Percentiles rank a stretch among this genome's conserved stretches.
Evolutionary conservation across 2,113 vertebrate genomes (phyloP).

Genomic region (Oryzias woworae): DNA sequence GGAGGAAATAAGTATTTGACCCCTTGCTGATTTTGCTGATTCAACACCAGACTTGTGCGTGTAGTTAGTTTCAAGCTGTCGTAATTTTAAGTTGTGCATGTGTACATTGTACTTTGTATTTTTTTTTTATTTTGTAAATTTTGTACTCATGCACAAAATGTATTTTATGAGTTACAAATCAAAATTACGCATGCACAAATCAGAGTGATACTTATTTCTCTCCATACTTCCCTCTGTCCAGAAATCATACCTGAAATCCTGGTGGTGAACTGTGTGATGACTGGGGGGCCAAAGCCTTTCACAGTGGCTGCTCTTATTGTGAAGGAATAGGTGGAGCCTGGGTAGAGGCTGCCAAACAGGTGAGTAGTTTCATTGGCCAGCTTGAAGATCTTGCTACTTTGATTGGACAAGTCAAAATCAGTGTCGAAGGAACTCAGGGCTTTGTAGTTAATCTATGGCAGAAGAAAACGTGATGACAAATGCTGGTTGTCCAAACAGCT

Average conservation of each 20-base stretch:
- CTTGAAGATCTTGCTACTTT: constrained; percentile 93
- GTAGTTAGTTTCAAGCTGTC: no score
- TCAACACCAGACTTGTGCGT: no score
- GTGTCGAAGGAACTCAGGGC: constrained; percentile 97
- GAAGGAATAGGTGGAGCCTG: constrained; percentile 96
- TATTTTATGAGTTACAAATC: no score
- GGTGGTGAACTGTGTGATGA: constrained; percentile 92
- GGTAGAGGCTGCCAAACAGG: constrained; percentile 87
- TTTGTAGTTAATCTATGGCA: constrained; percentile 91
- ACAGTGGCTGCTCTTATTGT: constrained; percentile 93
- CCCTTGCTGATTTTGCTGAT: no score
- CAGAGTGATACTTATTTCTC: no score
- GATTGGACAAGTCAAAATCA: constrained; percentile 94
- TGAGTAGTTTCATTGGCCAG: constrained; percentile 93
- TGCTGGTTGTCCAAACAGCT: no score
- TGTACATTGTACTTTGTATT: no score
- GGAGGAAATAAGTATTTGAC: no score
- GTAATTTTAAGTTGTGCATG: no score
- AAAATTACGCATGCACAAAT: no score
- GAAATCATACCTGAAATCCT: constrained; percentile 90
- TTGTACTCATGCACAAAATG: no score
- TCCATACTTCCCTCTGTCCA: background rate
- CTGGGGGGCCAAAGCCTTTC: constrained; percentile 92
- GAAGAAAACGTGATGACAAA: background rate
- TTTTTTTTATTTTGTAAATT: no score